phyloP scores from a whole-genome alignment of 2,888 invertebrate genomes.

The Calameuta filiformis region DNA sequence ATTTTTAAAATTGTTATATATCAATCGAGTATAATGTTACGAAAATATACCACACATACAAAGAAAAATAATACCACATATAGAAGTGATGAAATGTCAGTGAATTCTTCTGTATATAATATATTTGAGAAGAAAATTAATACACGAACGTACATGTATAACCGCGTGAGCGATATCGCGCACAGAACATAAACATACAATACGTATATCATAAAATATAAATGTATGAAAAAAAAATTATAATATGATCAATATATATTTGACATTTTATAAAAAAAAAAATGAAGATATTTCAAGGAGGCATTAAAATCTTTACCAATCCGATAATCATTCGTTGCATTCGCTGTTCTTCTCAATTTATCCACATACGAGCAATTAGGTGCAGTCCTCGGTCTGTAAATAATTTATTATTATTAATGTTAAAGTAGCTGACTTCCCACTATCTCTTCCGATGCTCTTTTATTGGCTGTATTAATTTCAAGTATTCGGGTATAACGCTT shows the following conservation, averaged over 20 bases:
- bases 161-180: background rate
- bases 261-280: conserved; percentile 25
- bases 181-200: conserved; percentile 18
- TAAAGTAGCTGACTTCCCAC: background rate
- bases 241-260: conserved; percentile 22
- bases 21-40: conserved; percentile 53
- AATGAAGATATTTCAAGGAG: conserved; percentile 33
- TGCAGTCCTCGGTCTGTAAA: background rate
- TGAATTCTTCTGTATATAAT: conserved; percentile 33
- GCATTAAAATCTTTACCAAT: conserved; percentile 45
- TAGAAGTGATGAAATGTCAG: conserved; percentile 32
- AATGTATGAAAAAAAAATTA: conserved; percentile 29
- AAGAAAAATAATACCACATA: conserved; percentile 37
- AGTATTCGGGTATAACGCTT: background rate
- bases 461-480: background rate
- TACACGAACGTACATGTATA: conserved; percentile 21
- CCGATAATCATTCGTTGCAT: conserved; percentile 14
- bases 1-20: conserved; percentile 59
- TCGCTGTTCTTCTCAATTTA: background rate
- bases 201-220: conserved; percentile 35
- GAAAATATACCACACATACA: conserved; percentile 41
- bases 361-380: background rate
- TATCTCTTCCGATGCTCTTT: background rate
- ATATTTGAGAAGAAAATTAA: conserved; percentile 5
- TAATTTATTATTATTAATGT: background rate